Percentiles rank a stretch among this genome's conserved stretches.
Conservation (phyloP, 1,140 invertebrate species). For the Anastrepha ludens region DNA sequence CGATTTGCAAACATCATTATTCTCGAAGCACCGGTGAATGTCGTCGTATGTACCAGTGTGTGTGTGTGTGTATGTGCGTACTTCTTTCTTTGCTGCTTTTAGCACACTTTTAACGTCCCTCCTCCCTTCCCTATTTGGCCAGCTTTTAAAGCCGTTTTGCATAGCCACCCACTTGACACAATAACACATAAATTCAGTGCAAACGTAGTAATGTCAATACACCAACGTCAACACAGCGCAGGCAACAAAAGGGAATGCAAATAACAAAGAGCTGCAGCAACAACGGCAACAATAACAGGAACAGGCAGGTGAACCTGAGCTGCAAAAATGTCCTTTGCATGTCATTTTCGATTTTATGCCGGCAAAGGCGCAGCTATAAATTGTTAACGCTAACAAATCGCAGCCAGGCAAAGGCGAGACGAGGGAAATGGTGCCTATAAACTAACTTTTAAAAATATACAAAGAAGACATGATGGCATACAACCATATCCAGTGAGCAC, state of each 20-base stretch:
- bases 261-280: background rate
- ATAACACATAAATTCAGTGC: slow-evolving; percentile 43
- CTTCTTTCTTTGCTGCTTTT: background rate
- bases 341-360: slow-evolving; percentile 44
- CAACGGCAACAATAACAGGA: background rate
- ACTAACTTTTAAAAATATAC: background rate
- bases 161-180: slow-evolving; percentile 43
- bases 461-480: background rate
- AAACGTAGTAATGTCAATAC: slow-evolving; percentile 2
- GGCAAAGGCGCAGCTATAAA: background rate
- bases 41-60: background rate
- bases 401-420: background rate
- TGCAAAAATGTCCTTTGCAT: slow-evolving; percentile 5
- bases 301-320: background rate
- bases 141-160: background rate
- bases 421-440: background rate
- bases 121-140: background rate
- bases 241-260: background rate
- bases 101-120: background rate
- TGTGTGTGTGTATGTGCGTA: background rate
- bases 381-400: background rate
- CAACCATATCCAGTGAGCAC: background rate
- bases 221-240: background rate
- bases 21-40: background rate
- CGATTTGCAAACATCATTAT: slow-evolving; percentile 11